These are phyloP conservation scores for Tapirus terrestris DNA, from an alignment of 2,113 vertebrate genomes.

Conservation along the genomic window DNA sequence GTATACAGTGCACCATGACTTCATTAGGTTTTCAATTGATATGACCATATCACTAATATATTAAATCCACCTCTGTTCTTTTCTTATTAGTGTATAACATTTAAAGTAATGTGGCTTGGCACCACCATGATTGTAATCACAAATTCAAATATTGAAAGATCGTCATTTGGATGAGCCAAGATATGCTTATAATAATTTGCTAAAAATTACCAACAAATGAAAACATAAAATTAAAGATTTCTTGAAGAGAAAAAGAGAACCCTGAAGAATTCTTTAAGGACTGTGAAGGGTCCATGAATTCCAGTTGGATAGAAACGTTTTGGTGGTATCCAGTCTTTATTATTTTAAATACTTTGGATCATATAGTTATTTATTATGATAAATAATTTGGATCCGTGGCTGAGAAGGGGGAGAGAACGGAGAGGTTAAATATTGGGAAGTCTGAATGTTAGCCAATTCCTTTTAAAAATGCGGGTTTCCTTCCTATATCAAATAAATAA, in stretches of 20 bases:
- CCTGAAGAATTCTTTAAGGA: background rate
- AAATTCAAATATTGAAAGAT: background rate
- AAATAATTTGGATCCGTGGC: slow-evolving; percentile 4
- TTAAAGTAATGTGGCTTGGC: background rate
- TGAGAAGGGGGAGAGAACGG: background rate
- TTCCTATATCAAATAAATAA: background rate
- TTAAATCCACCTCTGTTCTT: background rate
- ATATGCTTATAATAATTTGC: background rate
- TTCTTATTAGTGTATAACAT: background rate
- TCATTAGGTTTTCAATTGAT: background rate
- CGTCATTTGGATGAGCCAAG: background rate
- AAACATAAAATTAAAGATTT: slow-evolving; percentile 5
- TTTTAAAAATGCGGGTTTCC: slow-evolving; percentile 20
- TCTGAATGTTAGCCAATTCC: background rate
- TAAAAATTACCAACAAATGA: background rate
- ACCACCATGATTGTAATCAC: background rate
- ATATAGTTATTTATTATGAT: background rate
- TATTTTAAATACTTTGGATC: background rate
- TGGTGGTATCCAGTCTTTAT: background rate
- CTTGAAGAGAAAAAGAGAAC: background rate
- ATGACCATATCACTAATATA: background rate
- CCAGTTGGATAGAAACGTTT: background rate
- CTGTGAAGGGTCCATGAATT: background rate
- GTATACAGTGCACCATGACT: background rate
- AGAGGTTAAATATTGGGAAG: background rate